Percentiles rank a stretch among this genome's conserved stretches.
phyloP scores from a whole-genome alignment of 1,140 invertebrate species.

The Matsumurasca onukii region DNA sequence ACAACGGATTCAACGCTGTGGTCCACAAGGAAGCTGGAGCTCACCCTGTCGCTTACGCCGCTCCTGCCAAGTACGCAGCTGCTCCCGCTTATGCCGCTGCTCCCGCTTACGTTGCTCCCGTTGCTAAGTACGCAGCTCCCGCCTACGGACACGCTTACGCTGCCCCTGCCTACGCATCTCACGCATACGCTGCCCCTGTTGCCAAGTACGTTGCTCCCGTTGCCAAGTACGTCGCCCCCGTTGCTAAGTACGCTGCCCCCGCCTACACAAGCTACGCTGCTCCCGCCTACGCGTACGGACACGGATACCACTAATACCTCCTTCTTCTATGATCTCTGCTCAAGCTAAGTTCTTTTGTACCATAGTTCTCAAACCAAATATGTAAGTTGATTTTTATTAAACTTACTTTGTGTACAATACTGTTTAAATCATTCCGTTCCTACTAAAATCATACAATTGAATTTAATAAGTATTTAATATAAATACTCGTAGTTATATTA shows the following conservation, averaged over 20 bases:
- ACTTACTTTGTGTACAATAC: slow-evolving; percentile 29
- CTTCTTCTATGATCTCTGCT: slow-evolving; percentile 8
- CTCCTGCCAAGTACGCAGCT: slow-evolving; percentile 45
- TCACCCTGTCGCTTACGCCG: slow-evolving; percentile 10
- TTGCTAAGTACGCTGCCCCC: slow-evolving; percentile 28
- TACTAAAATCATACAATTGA: too few relatives aligned
- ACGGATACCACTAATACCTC: not conserved
- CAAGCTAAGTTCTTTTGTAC: slow-evolving; percentile 17
- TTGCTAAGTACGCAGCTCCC: slow-evolving; percentile 36
- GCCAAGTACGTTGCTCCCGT: slow-evolving; percentile 29
- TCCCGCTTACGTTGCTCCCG: slow-evolving; percentile 27
- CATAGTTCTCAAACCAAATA: slow-evolving; percentile 22
- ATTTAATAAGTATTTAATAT: too few relatives aligned
- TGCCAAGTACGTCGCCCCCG: slow-evolving; percentile 15
- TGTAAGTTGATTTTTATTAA: slow-evolving; percentile 29
- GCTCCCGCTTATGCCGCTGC: slow-evolving; percentile 42
- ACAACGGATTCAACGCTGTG: slow-evolving; percentile 23
- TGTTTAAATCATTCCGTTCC: not conserved
- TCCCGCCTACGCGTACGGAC: slow-evolving; percentile 21
- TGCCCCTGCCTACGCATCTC: slow-evolving; percentile 33
- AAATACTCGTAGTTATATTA: too few relatives aligned
- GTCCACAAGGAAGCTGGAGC: slow-evolving; percentile 23
- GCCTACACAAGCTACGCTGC: slow-evolving; percentile 30
- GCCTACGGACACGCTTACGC: slow-evolving; percentile 30
- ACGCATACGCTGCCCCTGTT: slow-evolving; percentile 22